Evolutionary conservation across 2,113 vertebrate species (phyloP), one percentile per base, ranked within the genome.

Genomic region (Pagrus major): DNA sequence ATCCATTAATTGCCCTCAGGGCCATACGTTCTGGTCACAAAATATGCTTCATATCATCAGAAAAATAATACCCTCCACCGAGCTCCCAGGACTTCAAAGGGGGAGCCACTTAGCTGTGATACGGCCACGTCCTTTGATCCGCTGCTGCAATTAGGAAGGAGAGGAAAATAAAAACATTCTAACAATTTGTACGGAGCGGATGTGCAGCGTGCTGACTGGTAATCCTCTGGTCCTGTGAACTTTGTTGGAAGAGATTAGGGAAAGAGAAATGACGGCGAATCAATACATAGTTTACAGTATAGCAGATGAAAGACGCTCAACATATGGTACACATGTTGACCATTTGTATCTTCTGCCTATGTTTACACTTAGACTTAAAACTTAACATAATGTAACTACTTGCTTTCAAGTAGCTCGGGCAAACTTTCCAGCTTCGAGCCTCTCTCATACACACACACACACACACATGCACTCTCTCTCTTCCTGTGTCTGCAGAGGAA

Each of bases 11-110:
- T 93, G 81, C 91, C 92, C 87, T 31, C 21, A 1, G 84, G 92
- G 89, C 76, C 59, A 51, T 63, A 73, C 56, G 9, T 87, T 88
- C 79, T 67, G 90, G 93, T 92, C 85, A 80, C 88, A 89, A 92
- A 92, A 91, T 90, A 91, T 91, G 90, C 87, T 92, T 87, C 86
- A 90, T 91, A 94, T 90, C 92, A 92, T 93, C 84, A 86, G 91
- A 94, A 94, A 92, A 92, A 91, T 85, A 91, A 91, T 83, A 78
- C 85, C 91, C 90, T 89, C 87, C 90, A 89, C 85, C 33, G 49
- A 71, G 85, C 73, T 77, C 72, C 89, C n/a, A 33, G 72, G 85
- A 90, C 93, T 94, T 94, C 91, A 95, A 92, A 95, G 89, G 27
- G n/a, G 59, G 79, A 90, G 73, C 71, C 64, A 65, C 85, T 93